phyloP scores from a whole-genome alignment of 2,113 vertebrate genomes.

The Sylvia atricapilla region DNA sequence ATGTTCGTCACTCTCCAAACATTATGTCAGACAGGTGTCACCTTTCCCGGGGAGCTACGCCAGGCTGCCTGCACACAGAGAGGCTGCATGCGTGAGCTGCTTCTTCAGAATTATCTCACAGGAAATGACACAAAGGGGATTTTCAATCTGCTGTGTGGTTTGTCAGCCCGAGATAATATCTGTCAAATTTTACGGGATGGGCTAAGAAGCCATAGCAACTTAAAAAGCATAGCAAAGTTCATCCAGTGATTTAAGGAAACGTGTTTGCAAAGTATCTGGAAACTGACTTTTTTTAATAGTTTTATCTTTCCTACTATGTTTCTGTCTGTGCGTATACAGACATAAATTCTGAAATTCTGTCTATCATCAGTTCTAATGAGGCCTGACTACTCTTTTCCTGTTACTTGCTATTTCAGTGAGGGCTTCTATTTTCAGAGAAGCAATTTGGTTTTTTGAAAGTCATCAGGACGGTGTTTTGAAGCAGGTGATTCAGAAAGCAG shows the following conservation, averaged over 20 bases:
- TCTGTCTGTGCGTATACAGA: fast-evolving
- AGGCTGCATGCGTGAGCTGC: background rate
- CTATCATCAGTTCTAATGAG: background rate
- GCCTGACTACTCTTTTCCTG: background rate
- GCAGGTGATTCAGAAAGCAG: background rate
- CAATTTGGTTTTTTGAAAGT: background rate
- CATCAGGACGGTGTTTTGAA: background rate
- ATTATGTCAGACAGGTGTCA: conserved; percentile 42
- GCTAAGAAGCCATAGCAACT: conserved; percentile 3
- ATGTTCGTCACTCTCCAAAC: background rate
- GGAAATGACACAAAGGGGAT: conserved; percentile 63
- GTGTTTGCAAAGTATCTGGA: background rate
- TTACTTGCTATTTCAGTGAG: background rate
- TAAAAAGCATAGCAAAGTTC: background rate
- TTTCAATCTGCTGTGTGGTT: conserved; percentile 57
- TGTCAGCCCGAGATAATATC: conserved; percentile 20
- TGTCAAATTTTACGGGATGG: background rate
- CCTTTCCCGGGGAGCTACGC: background rate
- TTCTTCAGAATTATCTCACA: conserved; percentile 40
- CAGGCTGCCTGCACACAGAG: background rate
- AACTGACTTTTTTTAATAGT: background rate
- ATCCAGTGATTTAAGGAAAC: background rate
- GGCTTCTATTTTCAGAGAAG: background rate
- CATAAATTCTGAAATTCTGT: background rate
- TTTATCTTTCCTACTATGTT: background rate